A percentile compares a stretch with the other conserved stretches of the same genome.
Evolutionary conservation across 2,888 invertebrate species (phyloP).

Genomic region (Tetramorium bicarinatum): DNA sequence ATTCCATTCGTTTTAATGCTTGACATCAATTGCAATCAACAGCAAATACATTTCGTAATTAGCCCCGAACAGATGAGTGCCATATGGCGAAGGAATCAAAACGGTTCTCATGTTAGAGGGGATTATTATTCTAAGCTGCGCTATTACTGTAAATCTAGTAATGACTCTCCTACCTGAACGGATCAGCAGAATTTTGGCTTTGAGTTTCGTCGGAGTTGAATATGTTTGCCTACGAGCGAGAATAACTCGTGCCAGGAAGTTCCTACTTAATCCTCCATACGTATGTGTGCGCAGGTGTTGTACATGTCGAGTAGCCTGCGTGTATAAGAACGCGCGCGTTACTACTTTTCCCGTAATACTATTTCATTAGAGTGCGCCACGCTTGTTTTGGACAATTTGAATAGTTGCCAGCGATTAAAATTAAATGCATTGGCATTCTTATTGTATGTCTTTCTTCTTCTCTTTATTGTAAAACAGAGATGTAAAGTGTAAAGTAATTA

Average conservation of each 20-base stretch:
- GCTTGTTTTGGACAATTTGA: slow-evolving; percentile 2
- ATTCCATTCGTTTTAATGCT: background rate
- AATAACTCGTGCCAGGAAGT: slow-evolving; percentile 59
- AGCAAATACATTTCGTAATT: slow-evolving; percentile 59
- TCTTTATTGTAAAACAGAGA: background rate
- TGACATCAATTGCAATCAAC: slow-evolving; percentile 61
- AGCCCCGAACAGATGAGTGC: slow-evolving; percentile 66
- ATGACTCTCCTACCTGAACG: slow-evolving; percentile 77
- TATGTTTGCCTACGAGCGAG: slow-evolving; percentile 76
- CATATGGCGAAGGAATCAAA: slow-evolving; percentile 64
- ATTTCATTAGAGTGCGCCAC: slow-evolving; percentile 64
- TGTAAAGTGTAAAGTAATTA: background rate
- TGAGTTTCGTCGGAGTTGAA: slow-evolving; percentile 78
- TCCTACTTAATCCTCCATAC: slow-evolving; percentile 42
- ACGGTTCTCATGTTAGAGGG: slow-evolving; percentile 63
- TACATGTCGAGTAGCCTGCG: slow-evolving; percentile 18
- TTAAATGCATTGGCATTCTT: background rate
- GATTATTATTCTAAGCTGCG: slow-evolving; percentile 73
- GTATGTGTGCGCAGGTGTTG: slow-evolving; percentile 40
- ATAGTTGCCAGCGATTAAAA: background rate
- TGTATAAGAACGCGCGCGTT: slow-evolving; percentile 64
- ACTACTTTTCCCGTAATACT: slow-evolving; percentile 69
- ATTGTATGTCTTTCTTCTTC: background rate
- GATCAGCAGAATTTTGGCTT: slow-evolving; percentile 78
- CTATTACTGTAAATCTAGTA: slow-evolving; percentile 75